Base-by-base conservation (phyloP, 1,140 invertebrate species). In the Pectinophora gossypiella region DNA sequence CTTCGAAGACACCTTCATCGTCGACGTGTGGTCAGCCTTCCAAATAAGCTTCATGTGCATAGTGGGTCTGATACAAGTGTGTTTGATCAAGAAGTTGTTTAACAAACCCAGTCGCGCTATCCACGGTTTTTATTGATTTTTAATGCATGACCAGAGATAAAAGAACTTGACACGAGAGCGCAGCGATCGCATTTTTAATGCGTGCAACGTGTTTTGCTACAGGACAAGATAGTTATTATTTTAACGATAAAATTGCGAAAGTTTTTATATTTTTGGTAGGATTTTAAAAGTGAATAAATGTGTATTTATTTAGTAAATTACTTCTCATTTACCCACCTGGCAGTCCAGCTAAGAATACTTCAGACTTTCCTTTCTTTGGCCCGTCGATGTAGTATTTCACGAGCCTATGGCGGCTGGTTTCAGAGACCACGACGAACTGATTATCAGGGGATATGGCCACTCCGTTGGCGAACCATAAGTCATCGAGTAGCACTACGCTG, bases 381-480 rank as follows among this genome's bases (percentile, higher is more conserved):
- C 96, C 93, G 76, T 91, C 91, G 42, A 96, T 73, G 76, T 95
- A 90, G 84, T 95, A 93, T 72, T 95, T 93, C 23, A 89, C 60
- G 56, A 93, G 64, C 44, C 89, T 82, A 36, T 85, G 89, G 1
- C 65, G 73, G 5, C 63, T 50, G 18, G 91, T 91, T 86, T 97
- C 95, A 3, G 90, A 70, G 0, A 96, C 90, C 9, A 97, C 61
- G 1, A 97, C 66, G 74, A 93, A 95, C 50, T 92, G 90, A 75
- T 95, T 92, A 72, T 96, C 91, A 12, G 91, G 87, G 19, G 94
- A 94, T 1, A 97, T 64, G 35, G 88, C 87, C n/a, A 97, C 68
- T 3, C 96, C 95, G 89, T 97, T 97, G 2, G 95, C 89, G 83
- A 96, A 95, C 71, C 91, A 91, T 1, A 97, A 56, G 23, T 93